Conservation (phyloP, 2,113 vertebrate genomes). For the Guaruba guarouba region DNA sequence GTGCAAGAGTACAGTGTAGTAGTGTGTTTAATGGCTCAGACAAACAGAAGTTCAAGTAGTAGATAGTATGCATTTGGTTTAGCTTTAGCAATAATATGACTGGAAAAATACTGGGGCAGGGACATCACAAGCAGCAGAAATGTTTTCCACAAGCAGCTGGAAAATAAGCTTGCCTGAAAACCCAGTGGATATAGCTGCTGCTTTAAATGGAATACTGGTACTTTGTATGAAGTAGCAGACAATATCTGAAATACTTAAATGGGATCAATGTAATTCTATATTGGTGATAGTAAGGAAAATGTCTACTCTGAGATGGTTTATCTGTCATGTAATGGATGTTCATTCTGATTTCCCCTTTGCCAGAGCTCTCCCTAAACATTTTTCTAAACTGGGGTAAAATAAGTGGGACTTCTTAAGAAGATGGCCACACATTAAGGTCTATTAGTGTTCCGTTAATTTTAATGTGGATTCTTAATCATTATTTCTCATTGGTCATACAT, state of each 20-base stretch:
- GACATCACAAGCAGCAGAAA: background rate
- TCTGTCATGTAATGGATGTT: background rate
- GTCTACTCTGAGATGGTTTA: background rate
- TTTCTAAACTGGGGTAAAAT: background rate
- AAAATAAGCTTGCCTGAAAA: conserved; percentile 22
- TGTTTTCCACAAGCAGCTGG: background rate
- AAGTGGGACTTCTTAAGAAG: background rate
- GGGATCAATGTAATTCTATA: background rate
- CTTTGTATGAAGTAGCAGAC: background rate
- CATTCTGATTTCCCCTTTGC: background rate
- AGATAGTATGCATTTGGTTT: background rate
- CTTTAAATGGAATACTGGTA: background rate
- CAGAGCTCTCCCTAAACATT: background rate
- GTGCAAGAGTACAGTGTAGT: background rate
- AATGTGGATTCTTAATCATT: background rate
- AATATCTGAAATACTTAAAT: background rate
- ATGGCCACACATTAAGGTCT: background rate
- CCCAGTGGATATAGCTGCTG: background rate
- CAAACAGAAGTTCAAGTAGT: background rate
- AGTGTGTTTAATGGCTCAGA: background rate
- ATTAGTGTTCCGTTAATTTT: background rate
- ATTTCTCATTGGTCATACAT: background rate
- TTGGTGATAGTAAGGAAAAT: background rate
- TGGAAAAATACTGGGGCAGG: background rate
- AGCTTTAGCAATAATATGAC: background rate